Percentiles rank a stretch among this genome's conserved stretches.
Evolutionary conservation across 2,888 invertebrate species (phyloP).

Genomic region (Leucoma salicis): DNA sequence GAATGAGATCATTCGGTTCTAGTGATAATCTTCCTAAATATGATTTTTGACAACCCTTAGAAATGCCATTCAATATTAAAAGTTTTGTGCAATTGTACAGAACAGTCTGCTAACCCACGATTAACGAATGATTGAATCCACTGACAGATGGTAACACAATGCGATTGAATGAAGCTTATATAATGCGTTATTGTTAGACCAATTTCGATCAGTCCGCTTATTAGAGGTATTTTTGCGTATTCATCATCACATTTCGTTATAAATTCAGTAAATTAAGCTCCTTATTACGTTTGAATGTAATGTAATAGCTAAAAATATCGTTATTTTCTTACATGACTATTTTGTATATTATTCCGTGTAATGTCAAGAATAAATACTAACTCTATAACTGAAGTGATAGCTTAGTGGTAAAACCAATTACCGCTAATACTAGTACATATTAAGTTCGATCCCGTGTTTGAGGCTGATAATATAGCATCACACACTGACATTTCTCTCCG

Average conservation of each 20-base stretch:
- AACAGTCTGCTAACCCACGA: slow-evolving; percentile 53
- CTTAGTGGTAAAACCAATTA: too few relatives aligned
- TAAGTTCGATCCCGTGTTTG: too few relatives aligned
- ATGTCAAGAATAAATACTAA: too few relatives aligned
- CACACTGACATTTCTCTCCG: too few relatives aligned
- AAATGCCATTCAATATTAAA: slow-evolving; percentile 58
- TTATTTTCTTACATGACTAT: too few relatives aligned
- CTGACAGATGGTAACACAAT: slow-evolving; percentile 76
- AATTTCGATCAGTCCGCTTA: slow-evolving; percentile 56
- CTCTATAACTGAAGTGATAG: too few relatives aligned
- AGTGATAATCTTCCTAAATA: too few relatives aligned
- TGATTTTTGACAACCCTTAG: not conserved
- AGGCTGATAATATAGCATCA: too few relatives aligned
- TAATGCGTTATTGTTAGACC: slow-evolving; percentile 58
- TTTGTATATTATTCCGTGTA: too few relatives aligned
- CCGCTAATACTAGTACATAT: too few relatives aligned
- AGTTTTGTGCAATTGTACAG: slow-evolving; percentile 56
- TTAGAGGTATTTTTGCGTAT: slow-evolving; percentile 70
- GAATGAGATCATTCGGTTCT: too few relatives aligned
- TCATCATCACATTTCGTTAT: slow-evolving; percentile 39
- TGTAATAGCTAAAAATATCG: too few relatives aligned
- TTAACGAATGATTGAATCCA: slow-evolving; percentile 67
- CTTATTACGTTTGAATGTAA: not conserved
- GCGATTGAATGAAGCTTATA: slow-evolving; percentile 16
- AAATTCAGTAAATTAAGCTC: not conserved